These are phyloP conservation scores for Lamprotornis superbus DNA, from an alignment of 2,113 vertebrate species.

Conservation along the genomic window DNA sequence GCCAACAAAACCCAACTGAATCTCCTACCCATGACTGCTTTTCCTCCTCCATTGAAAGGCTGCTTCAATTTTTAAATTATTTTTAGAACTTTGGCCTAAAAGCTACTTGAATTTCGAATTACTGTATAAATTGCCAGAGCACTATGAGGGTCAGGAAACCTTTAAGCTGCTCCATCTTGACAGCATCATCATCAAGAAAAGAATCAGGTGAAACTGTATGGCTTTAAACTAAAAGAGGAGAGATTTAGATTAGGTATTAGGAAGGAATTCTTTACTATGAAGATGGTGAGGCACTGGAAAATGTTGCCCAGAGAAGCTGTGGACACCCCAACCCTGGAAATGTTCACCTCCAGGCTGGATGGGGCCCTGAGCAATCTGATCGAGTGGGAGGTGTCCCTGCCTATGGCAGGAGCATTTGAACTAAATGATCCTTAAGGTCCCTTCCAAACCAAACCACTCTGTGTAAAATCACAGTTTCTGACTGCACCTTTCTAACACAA, in stretches of 20 bases:
- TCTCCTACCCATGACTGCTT: neutral
- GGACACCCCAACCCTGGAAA: rapidly evolving
- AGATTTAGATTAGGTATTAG: neutral
- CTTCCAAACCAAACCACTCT: neutral
- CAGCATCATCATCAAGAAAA: neutral
- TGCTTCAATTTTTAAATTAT: neutral
- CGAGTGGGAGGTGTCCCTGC: neutral
- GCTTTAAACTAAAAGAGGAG: neutral
- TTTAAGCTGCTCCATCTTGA: neutral
- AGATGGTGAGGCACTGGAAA: neutral
- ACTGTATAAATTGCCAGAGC: neutral
- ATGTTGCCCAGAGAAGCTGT: neutral
- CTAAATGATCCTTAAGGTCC: neutral
- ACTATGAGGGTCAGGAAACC: neutral
- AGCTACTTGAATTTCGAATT: neutral
- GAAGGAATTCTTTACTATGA: neutral
- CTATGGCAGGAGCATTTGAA: neutral
- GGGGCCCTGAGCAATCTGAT: neutral
- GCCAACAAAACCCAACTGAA: neutral
- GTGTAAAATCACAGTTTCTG: neutral
- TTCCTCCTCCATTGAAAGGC: neutral
- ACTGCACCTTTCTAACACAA: neutral
- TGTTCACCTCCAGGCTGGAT: neutral
- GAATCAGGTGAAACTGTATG: neutral
- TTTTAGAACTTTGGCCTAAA: neutral